These are phyloP conservation scores for Rapana venosa DNA, from an alignment of 2,888 invertebrate species.

Conservation along the genomic window DNA sequence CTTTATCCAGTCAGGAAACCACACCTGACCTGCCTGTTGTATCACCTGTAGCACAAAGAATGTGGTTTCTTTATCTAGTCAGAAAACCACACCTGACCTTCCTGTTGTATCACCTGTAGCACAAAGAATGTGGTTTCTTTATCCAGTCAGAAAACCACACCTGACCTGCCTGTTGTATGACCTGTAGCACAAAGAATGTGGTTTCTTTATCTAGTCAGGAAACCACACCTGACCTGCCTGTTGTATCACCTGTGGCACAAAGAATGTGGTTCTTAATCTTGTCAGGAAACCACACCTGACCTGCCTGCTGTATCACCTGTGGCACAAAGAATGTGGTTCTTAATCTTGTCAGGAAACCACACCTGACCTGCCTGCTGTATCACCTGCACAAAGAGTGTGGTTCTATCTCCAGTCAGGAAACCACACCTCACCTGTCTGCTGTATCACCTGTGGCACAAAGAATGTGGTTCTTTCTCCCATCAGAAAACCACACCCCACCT, in stretches of 20 bases:
- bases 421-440: constrained; percentile 94
- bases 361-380: constrained; percentile 93
- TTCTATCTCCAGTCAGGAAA: constrained; percentile 90
- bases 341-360: constrained; percentile 98
- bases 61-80: too few species aligned
- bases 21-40: constrained; percentile 91
- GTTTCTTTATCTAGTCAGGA: constrained; percentile 80
- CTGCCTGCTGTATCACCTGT: constrained; percentile 86
- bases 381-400: constrained; percentile 79
- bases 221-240: constrained; percentile 79
- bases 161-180: too few species aligned
- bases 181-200: too few species aligned
- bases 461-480: neutral
- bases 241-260: constrained; percentile 82
- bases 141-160: too few species aligned
- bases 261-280: neutral
- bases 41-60: constrained; percentile 81
- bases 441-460: constrained; percentile 82
- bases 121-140: too few species aligned
- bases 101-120: too few species aligned
- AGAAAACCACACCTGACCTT: too few species aligned
- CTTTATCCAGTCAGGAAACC: constrained; percentile 93
- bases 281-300: constrained; percentile 99
- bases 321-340: constrained; percentile 83
- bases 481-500: too few species aligned